These are phyloP conservation scores for Macrosteles quadrilineatus DNA, from an alignment of 1,140 invertebrate genomes.

Conservation along the genomic window DNA sequence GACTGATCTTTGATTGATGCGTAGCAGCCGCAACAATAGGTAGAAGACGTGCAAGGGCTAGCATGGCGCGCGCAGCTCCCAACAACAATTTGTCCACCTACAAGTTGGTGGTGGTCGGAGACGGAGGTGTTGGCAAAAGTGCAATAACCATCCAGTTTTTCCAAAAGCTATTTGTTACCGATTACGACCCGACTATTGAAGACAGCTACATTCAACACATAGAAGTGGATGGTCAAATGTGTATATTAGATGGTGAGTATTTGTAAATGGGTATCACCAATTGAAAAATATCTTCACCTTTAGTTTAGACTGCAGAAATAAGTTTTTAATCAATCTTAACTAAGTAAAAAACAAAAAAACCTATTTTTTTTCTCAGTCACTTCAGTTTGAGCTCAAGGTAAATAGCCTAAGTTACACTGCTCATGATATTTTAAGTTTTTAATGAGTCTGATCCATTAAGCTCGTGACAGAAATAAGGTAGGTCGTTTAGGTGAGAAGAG, in stretches of 20 bases:
- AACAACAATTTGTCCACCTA: constrained; percentile 82
- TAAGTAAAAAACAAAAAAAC: too few species aligned
- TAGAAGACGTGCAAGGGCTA: constrained; percentile 30
- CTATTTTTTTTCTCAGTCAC: too few species aligned
- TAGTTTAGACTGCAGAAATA: too few species aligned
- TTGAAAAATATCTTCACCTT: too few species aligned
- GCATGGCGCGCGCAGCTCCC: constrained; percentile 54
- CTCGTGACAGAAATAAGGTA: too few species aligned
- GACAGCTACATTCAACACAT: constrained; percentile 90
- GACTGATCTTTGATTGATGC: not conserved
- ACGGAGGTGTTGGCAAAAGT: constrained; percentile 88
- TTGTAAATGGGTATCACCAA: not conserved
- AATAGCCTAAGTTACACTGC: too few species aligned
- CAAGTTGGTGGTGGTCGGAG: constrained; percentile 88
- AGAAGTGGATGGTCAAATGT: constrained; percentile 89
- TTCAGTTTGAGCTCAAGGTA: too few species aligned
- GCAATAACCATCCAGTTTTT: constrained; percentile 90
- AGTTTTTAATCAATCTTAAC: too few species aligned
- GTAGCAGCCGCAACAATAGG: constrained; percentile 30
- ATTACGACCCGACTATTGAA: constrained; percentile 91
- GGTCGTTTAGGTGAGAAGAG: too few species aligned
- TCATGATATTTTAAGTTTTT: too few species aligned
- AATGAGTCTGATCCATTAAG: too few species aligned
- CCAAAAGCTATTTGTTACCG: constrained; percentile 84
- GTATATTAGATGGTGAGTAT: constrained; percentile 82